Evolutionary conservation across 2,888 invertebrate genomes (phyloP).

Genomic region (Athetis lepigone): DNA sequence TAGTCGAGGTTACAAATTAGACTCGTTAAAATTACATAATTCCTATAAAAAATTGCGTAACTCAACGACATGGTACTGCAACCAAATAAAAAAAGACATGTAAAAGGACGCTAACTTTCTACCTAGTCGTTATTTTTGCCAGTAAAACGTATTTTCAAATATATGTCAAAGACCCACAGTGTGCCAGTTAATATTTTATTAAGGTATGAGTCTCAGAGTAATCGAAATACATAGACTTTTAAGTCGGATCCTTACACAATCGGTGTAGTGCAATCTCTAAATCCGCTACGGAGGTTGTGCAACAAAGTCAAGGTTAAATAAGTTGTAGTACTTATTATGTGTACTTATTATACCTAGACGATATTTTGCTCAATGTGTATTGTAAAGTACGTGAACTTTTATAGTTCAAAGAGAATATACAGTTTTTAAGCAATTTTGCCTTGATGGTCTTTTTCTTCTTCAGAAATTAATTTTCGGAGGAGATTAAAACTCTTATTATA

Average conservation of each 20-base stretch:
- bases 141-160: constrained; percentile 35
- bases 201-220: constrained; percentile 31
- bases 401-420: no score
- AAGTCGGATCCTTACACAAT: constrained; percentile 46
- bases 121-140: constrained; percentile 37
- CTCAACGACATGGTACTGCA: constrained; percentile 22
- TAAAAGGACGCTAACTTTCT: constrained; percentile 52
- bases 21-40: constrained; percentile 51
- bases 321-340: no score
- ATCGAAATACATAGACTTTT: constrained; percentile 5
- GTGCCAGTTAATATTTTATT: background rate
- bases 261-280: constrained; percentile 45
- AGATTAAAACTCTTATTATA: no score
- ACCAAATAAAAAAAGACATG: constrained; percentile 9
- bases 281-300: constrained; percentile 45
- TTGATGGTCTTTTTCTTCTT: no score
- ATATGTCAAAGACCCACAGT: constrained; percentile 30
- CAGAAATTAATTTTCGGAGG: no score
- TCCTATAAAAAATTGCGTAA: constrained; percentile 45
- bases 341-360: no score
- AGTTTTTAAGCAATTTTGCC: no score
- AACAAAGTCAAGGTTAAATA: constrained; percentile 58
- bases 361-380: no score
- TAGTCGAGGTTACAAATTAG: constrained; percentile 38
- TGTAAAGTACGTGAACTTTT: no score